Percentiles rank a stretch among this genome's conserved stretches.
These are phyloP conservation scores for Canis aureus DNA, from an alignment of 2,113 vertebrate species.

Conservation along the genomic window DNA sequence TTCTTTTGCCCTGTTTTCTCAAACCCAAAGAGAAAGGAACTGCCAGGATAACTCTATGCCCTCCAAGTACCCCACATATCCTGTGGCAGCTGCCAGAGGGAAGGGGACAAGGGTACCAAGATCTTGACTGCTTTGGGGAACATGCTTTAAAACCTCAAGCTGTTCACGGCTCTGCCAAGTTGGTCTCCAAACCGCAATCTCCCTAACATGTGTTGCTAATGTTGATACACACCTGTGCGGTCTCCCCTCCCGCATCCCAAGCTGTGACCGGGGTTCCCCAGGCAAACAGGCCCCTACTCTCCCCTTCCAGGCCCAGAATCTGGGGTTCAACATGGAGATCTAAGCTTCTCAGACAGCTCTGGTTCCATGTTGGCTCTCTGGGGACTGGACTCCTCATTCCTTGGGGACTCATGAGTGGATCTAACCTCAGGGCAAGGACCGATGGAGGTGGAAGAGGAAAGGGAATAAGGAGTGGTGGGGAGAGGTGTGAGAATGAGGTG, in stretches of 20 bases:
- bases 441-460: neutral
- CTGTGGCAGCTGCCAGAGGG: neutral
- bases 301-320: neutral
- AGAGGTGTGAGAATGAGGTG: neutral
- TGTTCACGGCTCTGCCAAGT: neutral
- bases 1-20: neutral
- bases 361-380: neutral
- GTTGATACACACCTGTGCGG: neutral
- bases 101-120: neutral
- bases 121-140: neutral
- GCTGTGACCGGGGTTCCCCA: neutral
- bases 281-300: neutral
- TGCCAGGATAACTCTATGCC: neutral
- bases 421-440: neutral
- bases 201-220: neutral
- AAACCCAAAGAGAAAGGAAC: neutral
- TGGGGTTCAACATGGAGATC: neutral
- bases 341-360: neutral
- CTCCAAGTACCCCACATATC: neutral
- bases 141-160: neutral
- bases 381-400: neutral
- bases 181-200: neutral
- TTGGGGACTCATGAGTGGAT: neutral
- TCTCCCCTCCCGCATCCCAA: neutral
- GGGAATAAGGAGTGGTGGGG: neutral